Conservation (phyloP, 2,888 invertebrate genomes). For the Strigamia crassipes region DNA sequence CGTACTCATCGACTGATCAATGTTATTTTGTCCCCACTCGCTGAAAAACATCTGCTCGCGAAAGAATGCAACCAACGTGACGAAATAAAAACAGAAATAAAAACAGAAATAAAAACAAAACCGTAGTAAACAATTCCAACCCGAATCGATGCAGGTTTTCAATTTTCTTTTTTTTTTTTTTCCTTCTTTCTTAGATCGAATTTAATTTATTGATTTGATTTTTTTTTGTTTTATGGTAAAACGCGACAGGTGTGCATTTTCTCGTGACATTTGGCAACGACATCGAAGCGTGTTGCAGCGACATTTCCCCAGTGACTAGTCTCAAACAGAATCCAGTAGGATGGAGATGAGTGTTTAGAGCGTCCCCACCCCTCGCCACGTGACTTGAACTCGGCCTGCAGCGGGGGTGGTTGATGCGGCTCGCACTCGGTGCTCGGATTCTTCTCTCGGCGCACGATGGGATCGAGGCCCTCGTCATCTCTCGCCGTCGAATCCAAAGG, state of each 20-base stretch:
- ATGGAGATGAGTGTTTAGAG: neutral
- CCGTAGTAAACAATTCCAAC: too few relatives aligned
- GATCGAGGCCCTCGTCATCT: neutral
- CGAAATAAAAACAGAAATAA: too few relatives aligned
- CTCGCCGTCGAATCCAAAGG: neutral
- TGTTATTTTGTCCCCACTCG: neutral
- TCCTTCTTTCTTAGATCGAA: neutral
- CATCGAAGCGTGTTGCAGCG: neutral
- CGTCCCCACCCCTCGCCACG: neutral
- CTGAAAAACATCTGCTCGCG: neutral
- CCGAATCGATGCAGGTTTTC: neutral
- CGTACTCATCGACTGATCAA: neutral
- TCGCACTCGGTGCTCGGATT: slow-evolving; percentile 19
- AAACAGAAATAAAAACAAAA: too few relatives aligned
- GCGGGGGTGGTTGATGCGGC: neutral
- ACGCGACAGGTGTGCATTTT: slow-evolving; percentile 12
- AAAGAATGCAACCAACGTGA: neutral
- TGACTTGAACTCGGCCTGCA: slow-evolving; percentile 4
- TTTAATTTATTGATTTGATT: neutral
- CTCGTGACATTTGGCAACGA: neutral
- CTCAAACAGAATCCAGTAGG: slow-evolving; percentile 6
- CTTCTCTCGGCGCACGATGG: slow-evolving; percentile 4
- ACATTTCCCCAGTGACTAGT: neutral
- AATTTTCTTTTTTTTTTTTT: neutral
- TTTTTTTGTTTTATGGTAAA: too few relatives aligned